Conservation (phyloP, 2,888 invertebrate genomes). For the Sphecodes monilicornis region DNA sequence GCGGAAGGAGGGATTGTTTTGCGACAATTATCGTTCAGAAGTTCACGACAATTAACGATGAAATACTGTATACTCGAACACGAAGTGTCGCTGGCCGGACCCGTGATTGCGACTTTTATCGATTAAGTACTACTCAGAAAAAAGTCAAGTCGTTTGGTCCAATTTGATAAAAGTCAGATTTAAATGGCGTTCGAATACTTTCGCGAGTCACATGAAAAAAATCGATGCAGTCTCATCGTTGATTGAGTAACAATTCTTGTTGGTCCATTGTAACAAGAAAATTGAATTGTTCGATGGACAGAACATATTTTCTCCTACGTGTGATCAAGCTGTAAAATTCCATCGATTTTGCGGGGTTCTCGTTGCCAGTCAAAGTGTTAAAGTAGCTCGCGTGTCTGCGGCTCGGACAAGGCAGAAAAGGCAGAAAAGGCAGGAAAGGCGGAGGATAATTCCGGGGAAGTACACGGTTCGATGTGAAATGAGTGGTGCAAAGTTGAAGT, state of each 20-base stretch:
- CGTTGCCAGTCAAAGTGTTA: background rate
- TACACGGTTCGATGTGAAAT: conserved; percentile 41
- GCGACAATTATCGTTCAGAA: no score
- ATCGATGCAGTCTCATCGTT: no score
- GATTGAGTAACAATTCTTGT: background rate
- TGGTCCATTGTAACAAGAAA: background rate
- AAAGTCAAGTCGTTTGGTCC: no score
- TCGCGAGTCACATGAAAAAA: no score
- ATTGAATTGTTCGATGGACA: background rate
- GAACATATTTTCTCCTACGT: background rate
- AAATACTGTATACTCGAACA: no score
- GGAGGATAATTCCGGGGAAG: conserved; percentile 46
- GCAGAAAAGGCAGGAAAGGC: conserved; percentile 4
- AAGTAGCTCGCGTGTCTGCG: background rate
- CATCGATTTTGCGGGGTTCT: background rate
- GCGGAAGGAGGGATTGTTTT: no score
- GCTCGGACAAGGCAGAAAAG: background rate
- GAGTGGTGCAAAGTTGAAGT: conserved; percentile 42
- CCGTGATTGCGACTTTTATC: no score
- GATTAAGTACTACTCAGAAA: no score
- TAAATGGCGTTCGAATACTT: no score
- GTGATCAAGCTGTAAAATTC: background rate
- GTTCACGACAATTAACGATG: no score
- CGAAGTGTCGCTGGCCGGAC: no score
- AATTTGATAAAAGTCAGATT: no score